These are phyloP conservation scores for Grapholita molesta DNA, from an alignment of 1,140 invertebrate genomes.

Conservation along the genomic window DNA sequence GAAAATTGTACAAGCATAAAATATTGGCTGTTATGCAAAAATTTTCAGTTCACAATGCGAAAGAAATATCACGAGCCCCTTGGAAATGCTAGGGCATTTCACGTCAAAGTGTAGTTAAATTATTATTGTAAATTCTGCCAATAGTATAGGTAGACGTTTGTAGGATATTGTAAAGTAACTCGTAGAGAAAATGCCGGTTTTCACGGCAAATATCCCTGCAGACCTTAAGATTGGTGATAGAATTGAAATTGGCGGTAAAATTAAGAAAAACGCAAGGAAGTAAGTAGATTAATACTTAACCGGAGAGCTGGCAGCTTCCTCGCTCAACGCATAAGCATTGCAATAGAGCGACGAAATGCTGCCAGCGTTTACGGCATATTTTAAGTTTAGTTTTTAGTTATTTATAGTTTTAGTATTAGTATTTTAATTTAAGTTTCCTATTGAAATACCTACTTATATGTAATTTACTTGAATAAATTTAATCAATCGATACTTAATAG, in stretches of 20 bases:
- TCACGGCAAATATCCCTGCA: constrained; percentile 65
- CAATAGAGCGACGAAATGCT: too few relatives aligned
- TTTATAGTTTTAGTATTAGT: too few relatives aligned
- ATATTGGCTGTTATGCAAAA: constrained; percentile 59
- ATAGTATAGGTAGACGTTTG: background rate
- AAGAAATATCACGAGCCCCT: constrained; percentile 43
- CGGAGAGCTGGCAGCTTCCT: too few relatives aligned
- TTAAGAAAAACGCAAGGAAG: constrained; percentile 69
- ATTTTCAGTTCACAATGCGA: constrained; percentile 70
- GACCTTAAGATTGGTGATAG: constrained; percentile 65
- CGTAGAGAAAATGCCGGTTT: constrained; percentile 58
- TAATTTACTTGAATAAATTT: too few relatives aligned
- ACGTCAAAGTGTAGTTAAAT: constrained; percentile 23
- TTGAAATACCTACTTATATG: too few relatives aligned
- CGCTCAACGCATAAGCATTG: too few relatives aligned
- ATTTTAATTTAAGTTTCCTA: too few relatives aligned
- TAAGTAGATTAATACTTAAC: too few relatives aligned
- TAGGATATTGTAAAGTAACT: background rate
- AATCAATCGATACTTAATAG: too few relatives aligned
- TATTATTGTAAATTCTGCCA: background rate
- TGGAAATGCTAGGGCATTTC: constrained; percentile 32
- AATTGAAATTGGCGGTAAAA: constrained; percentile 71
- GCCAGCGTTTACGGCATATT: too few relatives aligned
- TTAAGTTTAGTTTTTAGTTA: too few relatives aligned
- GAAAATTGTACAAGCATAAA: constrained; percentile 23